These are phyloP conservation scores for Pterocles orientalis DNA, from an alignment of 2,113 vertebrate genomes.

Conservation along the genomic window DNA sequence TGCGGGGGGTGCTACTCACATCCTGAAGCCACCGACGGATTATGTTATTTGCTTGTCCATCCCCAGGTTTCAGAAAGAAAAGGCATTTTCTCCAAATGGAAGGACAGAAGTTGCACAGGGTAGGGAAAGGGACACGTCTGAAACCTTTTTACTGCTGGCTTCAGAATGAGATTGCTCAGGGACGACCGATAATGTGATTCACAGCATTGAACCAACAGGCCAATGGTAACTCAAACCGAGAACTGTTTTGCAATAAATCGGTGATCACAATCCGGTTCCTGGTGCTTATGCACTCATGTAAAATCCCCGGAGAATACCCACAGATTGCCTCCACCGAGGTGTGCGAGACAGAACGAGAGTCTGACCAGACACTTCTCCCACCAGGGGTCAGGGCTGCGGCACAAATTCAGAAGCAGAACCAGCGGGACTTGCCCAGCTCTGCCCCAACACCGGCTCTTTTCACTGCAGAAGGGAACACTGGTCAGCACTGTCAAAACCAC, in stretches of 20 bases:
- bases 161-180: background rate
- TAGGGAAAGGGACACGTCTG: background rate
- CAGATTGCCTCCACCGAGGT: rapidly evolving
- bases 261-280: background rate
- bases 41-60: background rate
- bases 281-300: background rate
- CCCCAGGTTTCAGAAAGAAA: background rate
- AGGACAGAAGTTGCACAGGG: background rate
- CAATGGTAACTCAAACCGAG: rapidly evolving
- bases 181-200: rapidly evolving
- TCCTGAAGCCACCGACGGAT: rapidly evolving
- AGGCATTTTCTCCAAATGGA: background rate
- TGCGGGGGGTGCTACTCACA: background rate
- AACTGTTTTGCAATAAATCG: rapidly evolving
- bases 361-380: background rate
- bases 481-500: background rate
- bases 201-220: background rate
- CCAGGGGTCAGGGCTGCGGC: background rate
- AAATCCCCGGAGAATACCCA: background rate
- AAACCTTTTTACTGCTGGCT: background rate
- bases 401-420: background rate
- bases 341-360: rapidly evolving
- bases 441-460: background rate
- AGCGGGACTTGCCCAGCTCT: background rate
- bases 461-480: rapidly evolving